Evolutionary conservation across 2,113 vertebrate genomes (phyloP).

Genomic region (Lepisosteus oculatus): DNA sequence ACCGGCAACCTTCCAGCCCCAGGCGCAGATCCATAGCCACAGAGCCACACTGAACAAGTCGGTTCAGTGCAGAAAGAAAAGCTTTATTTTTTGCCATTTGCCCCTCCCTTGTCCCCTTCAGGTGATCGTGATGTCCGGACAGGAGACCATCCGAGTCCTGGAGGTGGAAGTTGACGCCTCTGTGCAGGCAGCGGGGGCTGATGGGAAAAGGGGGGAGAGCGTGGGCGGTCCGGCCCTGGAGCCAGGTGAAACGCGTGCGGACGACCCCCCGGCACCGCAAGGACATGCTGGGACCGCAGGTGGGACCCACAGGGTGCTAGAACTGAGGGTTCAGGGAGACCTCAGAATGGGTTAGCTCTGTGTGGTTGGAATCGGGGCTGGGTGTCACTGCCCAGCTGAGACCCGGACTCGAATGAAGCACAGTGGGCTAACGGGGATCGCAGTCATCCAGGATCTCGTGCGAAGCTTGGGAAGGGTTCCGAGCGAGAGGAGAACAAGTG

Average conservation of each 20-base stretch:
- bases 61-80: background rate
- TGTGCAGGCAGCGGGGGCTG: constrained; percentile 56
- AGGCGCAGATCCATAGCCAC: too few species aligned
- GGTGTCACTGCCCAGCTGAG: too few species aligned
- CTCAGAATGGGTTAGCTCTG: too few species aligned
- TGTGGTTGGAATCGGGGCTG: too few species aligned
- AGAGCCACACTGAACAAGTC: background rate
- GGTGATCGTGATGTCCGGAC: constrained; percentile 95
- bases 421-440: too few species aligned
- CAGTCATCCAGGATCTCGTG: too few species aligned
- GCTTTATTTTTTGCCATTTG: too few species aligned
- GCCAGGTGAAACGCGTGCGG: constrained; percentile 29
- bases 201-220: constrained; percentile 57
- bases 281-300: constrained; percentile 21
- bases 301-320: background rate
- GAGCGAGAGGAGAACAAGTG: too few species aligned
- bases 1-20: too few species aligned
- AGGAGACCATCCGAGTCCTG: constrained; percentile 91
- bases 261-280: constrained; percentile 30
- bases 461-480: too few species aligned
- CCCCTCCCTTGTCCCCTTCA: constrained; percentile 38
- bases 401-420: too few species aligned
- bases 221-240: constrained; percentile 29
- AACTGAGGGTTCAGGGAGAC: too few species aligned
- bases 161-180: constrained; percentile 84